phyloP scores from a whole-genome alignment of 37 sponge, comb jelly and placozoan genomes.

The Petrosia ficiformis region DNA sequence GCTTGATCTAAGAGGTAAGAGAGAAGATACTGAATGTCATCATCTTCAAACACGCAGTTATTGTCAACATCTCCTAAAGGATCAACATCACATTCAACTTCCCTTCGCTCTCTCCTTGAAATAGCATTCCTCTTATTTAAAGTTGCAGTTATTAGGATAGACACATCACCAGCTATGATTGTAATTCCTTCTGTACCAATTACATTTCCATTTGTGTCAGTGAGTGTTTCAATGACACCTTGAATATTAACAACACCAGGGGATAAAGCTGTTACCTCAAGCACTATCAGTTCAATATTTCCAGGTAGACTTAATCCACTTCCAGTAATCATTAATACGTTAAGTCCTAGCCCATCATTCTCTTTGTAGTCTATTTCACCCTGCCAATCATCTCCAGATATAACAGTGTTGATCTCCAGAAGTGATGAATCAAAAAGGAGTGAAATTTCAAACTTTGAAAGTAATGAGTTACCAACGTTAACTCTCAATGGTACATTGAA shows the following conservation, averaged over 20 bases:
- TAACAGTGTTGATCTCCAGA: conserved; percentile 5
- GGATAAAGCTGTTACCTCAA: neutral
- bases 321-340: no score
- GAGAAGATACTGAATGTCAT: conserved; percentile 42
- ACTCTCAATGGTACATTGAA: conserved; percentile 59
- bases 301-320: no score
- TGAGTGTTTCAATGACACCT: neutral
- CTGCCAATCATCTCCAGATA: conserved; percentile 15
- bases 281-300: no score
- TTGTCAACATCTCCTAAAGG: conserved; percentile 68
- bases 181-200: conserved; percentile 61
- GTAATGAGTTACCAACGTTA: conserved; percentile 47
- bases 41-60: conserved; percentile 55
- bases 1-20: conserved; percentile 25
- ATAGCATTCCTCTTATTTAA: neutral
- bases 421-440: conserved; percentile 28
- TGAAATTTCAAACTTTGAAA: conserved; percentile 28
- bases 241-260: neutral
- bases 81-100: neutral
- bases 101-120: no score
- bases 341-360: neutral
- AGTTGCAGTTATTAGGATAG: neutral
- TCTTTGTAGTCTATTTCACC: neutral
- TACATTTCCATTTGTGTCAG: conserved; percentile 6
- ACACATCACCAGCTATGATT: conserved; percentile 36